Base-by-base conservation (phyloP, 2,113 vertebrate species). In the Zootoca vivipara region DNA sequence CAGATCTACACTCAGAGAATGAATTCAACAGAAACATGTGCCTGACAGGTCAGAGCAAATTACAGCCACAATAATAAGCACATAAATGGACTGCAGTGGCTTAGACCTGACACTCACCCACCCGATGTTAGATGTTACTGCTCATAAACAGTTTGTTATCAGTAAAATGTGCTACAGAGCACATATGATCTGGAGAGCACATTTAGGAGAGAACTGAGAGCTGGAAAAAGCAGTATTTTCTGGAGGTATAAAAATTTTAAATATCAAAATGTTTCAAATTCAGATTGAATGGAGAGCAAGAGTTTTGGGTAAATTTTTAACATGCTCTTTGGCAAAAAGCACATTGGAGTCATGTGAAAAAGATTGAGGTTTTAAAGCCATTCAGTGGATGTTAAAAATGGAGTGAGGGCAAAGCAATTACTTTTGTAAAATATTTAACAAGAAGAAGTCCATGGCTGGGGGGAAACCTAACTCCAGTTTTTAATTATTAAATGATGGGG, bases 401-500 rank as follows among this genome's bases (percentile, higher is more conserved):
- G 0, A 79, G 7, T 28, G 1, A 5, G 38, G n/a, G 38, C 83
- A 92, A 87, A 84, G 28, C 1, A 0, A 78, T 0, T 35, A 46
- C 5, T 79, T 92, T 78, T 35, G 83, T 90, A 79, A 91, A 89
- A 88, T 82, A 89, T 91, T 93, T 87, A 89, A 7, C 20, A 77
- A 91, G 89, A 84, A 87, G 9, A 82, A 38, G 3, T 42, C 3
- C 90, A 4, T 69, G 0, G 33, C 58, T 78, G 83, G 46, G 46
- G 85, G n/a, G 87, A 83, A 78, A 0, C 0, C 83, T 22, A 73
- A 24, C 42, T 73, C 28, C 75, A 94, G 15, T 28, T 74, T 89
- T 89, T 95, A 86, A 92, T 92, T 92, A 86, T 88, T 92, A 72
- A 86, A 24, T 86, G 1, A 74, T 92, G 35, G 46, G 89, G 30